A percentile compares a stretch with the other conserved stretches of the same genome.
These are phyloP conservation scores for Chrysaora quinquecirrha DNA, from an alignment of 30 jellyfish, hydroid and myxozoan species.

Conservation along the genomic window DNA sequence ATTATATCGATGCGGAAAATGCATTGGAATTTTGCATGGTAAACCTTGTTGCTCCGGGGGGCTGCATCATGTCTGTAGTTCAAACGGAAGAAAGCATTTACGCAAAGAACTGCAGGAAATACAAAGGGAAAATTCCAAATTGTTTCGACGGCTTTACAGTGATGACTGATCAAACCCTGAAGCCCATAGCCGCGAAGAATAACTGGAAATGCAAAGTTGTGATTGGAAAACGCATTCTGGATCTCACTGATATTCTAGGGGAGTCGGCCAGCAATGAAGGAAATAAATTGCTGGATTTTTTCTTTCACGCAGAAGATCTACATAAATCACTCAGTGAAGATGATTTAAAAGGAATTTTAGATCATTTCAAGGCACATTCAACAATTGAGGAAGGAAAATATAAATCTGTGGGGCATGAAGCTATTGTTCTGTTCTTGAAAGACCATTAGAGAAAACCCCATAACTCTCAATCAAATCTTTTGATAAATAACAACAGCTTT, in stretches of 20 bases:
- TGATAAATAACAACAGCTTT: no score
- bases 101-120: slow-evolving; percentile 47
- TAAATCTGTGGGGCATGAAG: slow-evolving; percentile 32
- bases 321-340: neutral
- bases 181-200: slow-evolving; percentile 31
- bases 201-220: slow-evolving; percentile 15
- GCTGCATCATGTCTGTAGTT: slow-evolving; percentile 50
- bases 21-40: slow-evolving; percentile 42
- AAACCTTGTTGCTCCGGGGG: slow-evolving; percentile 20
- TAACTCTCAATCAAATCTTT: no score
- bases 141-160: slow-evolving; percentile 36
- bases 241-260: slow-evolving; percentile 36
- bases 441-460: no score
- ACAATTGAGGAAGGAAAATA: slow-evolving; percentile 18
- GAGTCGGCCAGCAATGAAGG: slow-evolving; percentile 33
- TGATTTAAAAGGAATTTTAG: slow-evolving; percentile 24
- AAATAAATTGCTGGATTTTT: slow-evolving; percentile 42
- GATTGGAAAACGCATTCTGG: slow-evolving; percentile 51
- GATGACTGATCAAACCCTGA: slow-evolving; percentile 32
- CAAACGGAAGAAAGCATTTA: slow-evolving; percentile 56
- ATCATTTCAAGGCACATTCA: slow-evolving; percentile 32
- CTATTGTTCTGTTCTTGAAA: slow-evolving; percentile 12
- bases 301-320: slow-evolving; percentile 59
- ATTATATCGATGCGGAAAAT: slow-evolving; percentile 53
- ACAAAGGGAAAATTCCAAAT: slow-evolving; percentile 1